phyloP scores from a whole-genome alignment of 2,113 vertebrate genomes.

The Camelus dromedarius region DNA sequence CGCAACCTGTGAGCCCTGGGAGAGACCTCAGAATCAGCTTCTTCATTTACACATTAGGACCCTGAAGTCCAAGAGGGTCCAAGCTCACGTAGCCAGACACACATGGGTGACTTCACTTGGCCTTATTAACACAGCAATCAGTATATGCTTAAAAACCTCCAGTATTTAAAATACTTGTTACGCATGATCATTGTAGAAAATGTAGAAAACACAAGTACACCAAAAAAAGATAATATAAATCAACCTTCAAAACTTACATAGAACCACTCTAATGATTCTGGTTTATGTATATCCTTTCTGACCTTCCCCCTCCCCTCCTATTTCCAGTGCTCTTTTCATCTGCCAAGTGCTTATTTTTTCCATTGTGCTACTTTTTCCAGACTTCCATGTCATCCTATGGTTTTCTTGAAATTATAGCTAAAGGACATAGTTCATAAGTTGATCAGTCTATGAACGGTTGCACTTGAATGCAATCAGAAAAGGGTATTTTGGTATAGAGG shows the following conservation, averaged over 20 bases:
- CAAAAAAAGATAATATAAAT: neutral
- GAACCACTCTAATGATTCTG: neutral
- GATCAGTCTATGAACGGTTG: neutral
- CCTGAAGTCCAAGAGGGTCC: neutral
- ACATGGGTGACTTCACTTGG: neutral
- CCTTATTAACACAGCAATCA: neutral
- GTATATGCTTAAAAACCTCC: neutral
- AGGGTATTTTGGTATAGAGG: neutral
- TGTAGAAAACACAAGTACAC: neutral
- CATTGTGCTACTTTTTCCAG: neutral
- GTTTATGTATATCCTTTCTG: neutral
- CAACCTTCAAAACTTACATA: neutral
- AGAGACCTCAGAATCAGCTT: constrained; percentile 7
- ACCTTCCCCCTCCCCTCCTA: neutral
- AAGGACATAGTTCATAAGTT: neutral
- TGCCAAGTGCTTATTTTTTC: constrained; percentile 14
- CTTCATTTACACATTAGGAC: constrained; percentile 26
- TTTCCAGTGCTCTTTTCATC: constrained; percentile 39
- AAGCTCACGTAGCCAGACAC: neutral
- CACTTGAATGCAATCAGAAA: neutral
- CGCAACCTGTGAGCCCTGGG: neutral
- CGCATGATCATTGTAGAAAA: neutral
- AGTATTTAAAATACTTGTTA: neutral
- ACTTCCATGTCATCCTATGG: neutral
- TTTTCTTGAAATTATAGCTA: constrained; percentile 49